Percentiles rank a stretch among this genome's conserved stretches.
These are phyloP conservation scores for human DNA, from an alignment of 2,113 vertebrate genomes.

Conservation along the genomic window GRCh38 chr20:9098001-9098500, in stretches of 20 bases:
- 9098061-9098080: background rate
- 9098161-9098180: background rate
- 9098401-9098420: background rate
- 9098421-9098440: background rate
- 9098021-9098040: background rate
- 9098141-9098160: slow-evolving; percentile 20
- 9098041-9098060: background rate
- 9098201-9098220: background rate
- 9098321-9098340: background rate
- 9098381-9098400: background rate
- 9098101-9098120: background rate
- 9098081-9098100: background rate
- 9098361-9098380: background rate
- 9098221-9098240: background rate
- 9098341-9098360: background rate
- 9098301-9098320: background rate
- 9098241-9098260: background rate
- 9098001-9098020: background rate
- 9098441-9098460: background rate
- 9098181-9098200: background rate
- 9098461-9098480: background rate
- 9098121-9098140: background rate
- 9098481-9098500: too few relatives aligned
- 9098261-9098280: background rate
- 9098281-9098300: background rate